Evolutionary conservation across 2,888 invertebrate species (phyloP), one percentile per base, ranked within the genome.

Genomic region (Opisthograptis luteolata): DNA sequence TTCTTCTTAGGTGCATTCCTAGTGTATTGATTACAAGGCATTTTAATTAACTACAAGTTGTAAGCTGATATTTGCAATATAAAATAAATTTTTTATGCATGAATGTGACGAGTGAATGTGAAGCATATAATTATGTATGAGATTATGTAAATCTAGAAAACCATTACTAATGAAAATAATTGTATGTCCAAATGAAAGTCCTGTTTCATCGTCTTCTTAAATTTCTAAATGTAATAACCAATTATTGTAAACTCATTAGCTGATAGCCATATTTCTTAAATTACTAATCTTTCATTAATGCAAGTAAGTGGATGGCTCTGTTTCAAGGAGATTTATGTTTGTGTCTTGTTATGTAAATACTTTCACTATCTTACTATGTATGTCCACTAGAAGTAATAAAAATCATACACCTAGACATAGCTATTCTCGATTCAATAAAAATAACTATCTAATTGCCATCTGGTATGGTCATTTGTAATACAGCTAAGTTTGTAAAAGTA

Each of bases 301-400:
- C 45, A 37, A 37, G 37, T 25, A 25, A 25, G 8, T 14, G 36
- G 8, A 15, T 37, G 37, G 34, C 34, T 40, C 40, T 47, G 28
- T 20, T 9, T 40, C 17, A 40, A 40, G n/a, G 30, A 31, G 13
- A 25, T 30, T 24, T 41, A 4, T 44, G 30, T 13, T 12, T 14
- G 15, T 40, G 15, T 19, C 36, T 37, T 52, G 32, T 34, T 47
- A 34, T 53, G 53, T 53, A 53, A 39, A 47, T 46, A 46, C 8
- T 35, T 37, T 19, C 22, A 37, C 27, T 37, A 34, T 35, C 20
- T 13, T 35, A n/a, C 14, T 14, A 10, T 19, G 17, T 14, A 10
- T 19, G 17, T 32, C 24, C 25, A 15, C 14, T 47, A 48, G 31
- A 34, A 28, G 24, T 34, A 48, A 27, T 31, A 22, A 34, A 13